Base-by-base conservation (phyloP, 2,797 vertebrate genomes). In the Argentina silus region DNA sequence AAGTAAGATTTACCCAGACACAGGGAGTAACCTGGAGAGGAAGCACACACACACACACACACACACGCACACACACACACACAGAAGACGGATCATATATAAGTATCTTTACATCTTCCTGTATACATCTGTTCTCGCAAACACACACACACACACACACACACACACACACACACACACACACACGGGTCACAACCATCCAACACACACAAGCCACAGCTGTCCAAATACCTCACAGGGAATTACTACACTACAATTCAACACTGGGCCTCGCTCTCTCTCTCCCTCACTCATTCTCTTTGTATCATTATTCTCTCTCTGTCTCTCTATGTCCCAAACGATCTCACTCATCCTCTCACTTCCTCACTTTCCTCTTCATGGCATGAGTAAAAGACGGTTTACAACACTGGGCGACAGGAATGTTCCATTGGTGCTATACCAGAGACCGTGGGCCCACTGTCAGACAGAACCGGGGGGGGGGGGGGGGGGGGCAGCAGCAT, bases 1-100 rank as follows among this genome's bases (percentile, higher is more conserved):
- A 92, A 92, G 83, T 94, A 94, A 69, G 94, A 94, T 69, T 95
- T 93, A 87, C 94, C 94, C 82, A 95, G 78, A 88, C 94, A 95
- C 79, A 95, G 82, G 10, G 93, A 94, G 86, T 94, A 95, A 83
- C 94, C 94, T 95, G 86, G 1, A 77, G 72, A 70, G 3, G 64
- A 75, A 79, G 76, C 21, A 81, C 8, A 81, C 42, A 75, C 2
- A 66, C 23, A 60, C 3, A 19, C 1, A 70, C 57, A 72, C 7
- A 9, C 44, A 27, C 68, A 59, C 72, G 79, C 67, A 61, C 68
- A 66, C 70, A 74, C 56, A 76, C 79, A 57, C 67, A 8, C n/a
- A 55, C n/a, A 17, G 9, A 47, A 47, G 44, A 9, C 9, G 9
- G n/a, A n/a, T 69, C 48, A 42, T 56, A n/a, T 55, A 15, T 55